Percentiles rank a stretch among this genome's conserved stretches.
phyloP scores from a whole-genome alignment of 1,140 invertebrate species.

The Triops longicaudatus region DNA sequence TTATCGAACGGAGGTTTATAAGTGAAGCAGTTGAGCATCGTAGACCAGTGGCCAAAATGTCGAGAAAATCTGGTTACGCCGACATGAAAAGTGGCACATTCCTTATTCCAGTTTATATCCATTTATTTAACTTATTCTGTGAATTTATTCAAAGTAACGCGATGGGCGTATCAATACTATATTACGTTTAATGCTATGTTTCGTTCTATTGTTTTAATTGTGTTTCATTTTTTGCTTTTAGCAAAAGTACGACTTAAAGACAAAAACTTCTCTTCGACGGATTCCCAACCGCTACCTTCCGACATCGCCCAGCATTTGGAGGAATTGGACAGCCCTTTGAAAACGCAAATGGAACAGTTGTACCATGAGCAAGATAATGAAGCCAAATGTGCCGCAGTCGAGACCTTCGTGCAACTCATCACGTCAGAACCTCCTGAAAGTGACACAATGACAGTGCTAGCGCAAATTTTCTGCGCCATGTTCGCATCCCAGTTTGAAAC shows the following conservation, averaged over 20 bases:
- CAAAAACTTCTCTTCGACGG: neutral
- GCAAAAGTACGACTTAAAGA: neutral
- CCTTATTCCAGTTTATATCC: no score
- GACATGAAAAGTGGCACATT: no score
- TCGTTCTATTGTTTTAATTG: no score
- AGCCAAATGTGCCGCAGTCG: constrained; percentile 56
- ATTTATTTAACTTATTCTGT: no score
- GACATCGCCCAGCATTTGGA: neutral
- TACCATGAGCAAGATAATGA: neutral
- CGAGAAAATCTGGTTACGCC: no score
- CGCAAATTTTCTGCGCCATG: constrained; percentile 20
- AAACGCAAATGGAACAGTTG: neutral
- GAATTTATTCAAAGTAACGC: no score
- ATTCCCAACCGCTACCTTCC: neutral
- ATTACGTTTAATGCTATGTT: no score
- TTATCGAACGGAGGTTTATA: no score
- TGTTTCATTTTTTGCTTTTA: neutral
- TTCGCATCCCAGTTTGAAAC: neutral
- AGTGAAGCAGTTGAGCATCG: no score
- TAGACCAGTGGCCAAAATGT: no score
- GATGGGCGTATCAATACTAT: no score
- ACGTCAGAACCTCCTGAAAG: constrained; percentile 39
- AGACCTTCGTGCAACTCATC: constrained; percentile 56
- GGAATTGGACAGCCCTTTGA: neutral
- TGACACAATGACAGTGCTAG: constrained; percentile 22